Evolutionary conservation across 2,888 invertebrate species (phyloP), one percentile per base, ranked within the genome.

Genomic region (Mesorhabditis spiculigera): DNA sequence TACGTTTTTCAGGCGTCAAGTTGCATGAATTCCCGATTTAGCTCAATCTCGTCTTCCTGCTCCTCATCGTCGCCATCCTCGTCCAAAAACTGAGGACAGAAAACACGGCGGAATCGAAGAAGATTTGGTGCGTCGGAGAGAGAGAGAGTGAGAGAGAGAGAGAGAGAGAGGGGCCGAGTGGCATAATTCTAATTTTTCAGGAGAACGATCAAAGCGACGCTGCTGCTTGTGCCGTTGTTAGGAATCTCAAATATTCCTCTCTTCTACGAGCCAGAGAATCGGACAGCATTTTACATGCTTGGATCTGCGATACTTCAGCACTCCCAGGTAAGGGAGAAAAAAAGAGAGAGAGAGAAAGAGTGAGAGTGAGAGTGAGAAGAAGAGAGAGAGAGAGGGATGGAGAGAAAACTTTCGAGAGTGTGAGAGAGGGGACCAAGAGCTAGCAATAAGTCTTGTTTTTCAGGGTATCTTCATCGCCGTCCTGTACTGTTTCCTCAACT

Each of bases 201-300:
- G 83, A 86, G 87, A 80, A 88, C 88, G 13, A 88, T 89, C 63
- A 89, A 89, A 81, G 89, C 89, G 0, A 89, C 89, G 0, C 85
- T 88, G 0, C 86, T 90, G 6, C 82, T 90, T 10, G 88, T 90
- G 69, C 90, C 90, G 3, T 82, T 90, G 41, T 85, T 89, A 41
- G 90, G 90, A 13, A 86, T 89, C 69, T 89, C 89, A 4, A 89
- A 89, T 78, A 83, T 90, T 50, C 82, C 89, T 4, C 88, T 89
- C 73, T 86, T 89, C 71, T 86, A 87, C 72, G 88, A 88, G 74
- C 89, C 89, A 0, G 76, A 81, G 42, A 72, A 81, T 43, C 83
- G 82, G 16, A 78, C 80, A 63, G 77, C 77, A 44, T 77, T 87
- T n/a, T 89, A 89, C 79, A 86, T 89, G 81, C 83, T 89, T 42